These are phyloP conservation scores for Trypoxylon attenuatum DNA, from an alignment of 2,888 invertebrate genomes.

Conservation along the genomic window DNA sequence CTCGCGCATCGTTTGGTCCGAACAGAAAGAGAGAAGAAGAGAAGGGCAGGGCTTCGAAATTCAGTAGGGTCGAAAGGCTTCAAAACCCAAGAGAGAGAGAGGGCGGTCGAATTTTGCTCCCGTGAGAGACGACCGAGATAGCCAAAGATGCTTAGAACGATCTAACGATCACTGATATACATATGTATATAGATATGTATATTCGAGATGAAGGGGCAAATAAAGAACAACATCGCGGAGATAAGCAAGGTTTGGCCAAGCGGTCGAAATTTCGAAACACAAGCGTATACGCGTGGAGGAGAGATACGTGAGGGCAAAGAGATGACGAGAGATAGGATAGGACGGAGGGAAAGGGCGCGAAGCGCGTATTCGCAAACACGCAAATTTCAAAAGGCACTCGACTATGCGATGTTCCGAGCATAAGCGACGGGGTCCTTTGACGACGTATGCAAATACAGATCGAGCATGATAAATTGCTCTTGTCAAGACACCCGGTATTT, in stretches of 20 bases:
- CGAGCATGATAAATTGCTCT: constrained; percentile 75
- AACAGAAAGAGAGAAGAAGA: constrained; percentile 51
- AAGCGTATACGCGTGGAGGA: constrained; percentile 9
- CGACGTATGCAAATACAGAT: constrained; percentile 74
- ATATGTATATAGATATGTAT: constrained; percentile 4
- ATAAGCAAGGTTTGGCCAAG: constrained; percentile 26
- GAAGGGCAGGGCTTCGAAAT: constrained; percentile 6
- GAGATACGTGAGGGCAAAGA: constrained; percentile 28
- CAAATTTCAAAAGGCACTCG: constrained; percentile 74
- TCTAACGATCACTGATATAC: constrained; percentile 3
- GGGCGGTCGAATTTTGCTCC: neutral
- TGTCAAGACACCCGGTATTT: constrained; percentile 74
- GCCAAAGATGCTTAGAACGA: neutral
- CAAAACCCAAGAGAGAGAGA: neutral
- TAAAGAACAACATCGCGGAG: constrained; percentile 29
- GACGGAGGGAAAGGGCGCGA: constrained; percentile 28
- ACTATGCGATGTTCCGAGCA: constrained; percentile 72
- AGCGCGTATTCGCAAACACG: constrained; percentile 73
- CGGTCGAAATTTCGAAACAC: constrained; percentile 25
- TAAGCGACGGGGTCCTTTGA: constrained; percentile 70
- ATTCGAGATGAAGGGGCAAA: too few relatives aligned
- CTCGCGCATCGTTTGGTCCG: constrained; percentile 66
- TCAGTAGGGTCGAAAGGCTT: neutral
- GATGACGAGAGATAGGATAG: constrained; percentile 26
- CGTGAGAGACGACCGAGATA: neutral